Percentiles rank a stretch among this genome's conserved stretches.
Evolutionary conservation across 2,888 invertebrate genomes (phyloP).

Genomic region (Deilephila porcellus): DNA sequence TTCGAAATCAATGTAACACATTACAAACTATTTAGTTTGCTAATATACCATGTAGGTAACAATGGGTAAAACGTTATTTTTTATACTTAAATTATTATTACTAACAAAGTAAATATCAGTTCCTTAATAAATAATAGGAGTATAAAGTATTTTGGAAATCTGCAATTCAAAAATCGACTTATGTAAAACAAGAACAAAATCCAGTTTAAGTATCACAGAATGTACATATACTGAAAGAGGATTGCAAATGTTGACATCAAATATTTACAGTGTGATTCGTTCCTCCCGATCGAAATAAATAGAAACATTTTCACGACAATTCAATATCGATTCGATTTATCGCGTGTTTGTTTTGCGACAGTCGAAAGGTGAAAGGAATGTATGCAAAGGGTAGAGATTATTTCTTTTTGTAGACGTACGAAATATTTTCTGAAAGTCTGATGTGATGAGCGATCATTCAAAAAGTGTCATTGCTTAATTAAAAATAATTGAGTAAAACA

Average conservation of each 20-base stretch:
- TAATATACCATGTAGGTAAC: too few species aligned
- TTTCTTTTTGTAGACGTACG: neutral
- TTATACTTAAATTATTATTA: too few species aligned
- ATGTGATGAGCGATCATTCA: neutral
- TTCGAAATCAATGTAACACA: too few species aligned
- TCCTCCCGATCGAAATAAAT: conserved; percentile 3
- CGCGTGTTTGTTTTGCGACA: conserved; percentile 12
- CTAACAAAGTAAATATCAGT: neutral
- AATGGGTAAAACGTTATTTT: too few species aligned
- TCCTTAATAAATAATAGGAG: neutral
- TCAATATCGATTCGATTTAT: conserved; percentile 19
- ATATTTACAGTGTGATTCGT: conserved; percentile 26
- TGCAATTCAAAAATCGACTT: neutral
- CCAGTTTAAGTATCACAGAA: neutral
- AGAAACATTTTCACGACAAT: conserved; percentile 21
- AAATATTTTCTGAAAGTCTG: neutral
- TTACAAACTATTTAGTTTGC: too few species aligned
- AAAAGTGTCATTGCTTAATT: neutral
- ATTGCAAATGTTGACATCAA: conserved; percentile 24
- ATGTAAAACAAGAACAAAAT: neutral
- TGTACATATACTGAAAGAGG: neutral
- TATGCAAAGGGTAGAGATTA: conserved; percentile 1
- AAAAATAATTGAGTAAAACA: too few species aligned
- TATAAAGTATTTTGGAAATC: neutral
- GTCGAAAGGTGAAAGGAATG: neutral